Evolutionary conservation across 1,140 invertebrate genomes (phyloP), one percentile per base, ranked within the genome.

Genomic region (Polypedilum vanderplanki): DNA sequence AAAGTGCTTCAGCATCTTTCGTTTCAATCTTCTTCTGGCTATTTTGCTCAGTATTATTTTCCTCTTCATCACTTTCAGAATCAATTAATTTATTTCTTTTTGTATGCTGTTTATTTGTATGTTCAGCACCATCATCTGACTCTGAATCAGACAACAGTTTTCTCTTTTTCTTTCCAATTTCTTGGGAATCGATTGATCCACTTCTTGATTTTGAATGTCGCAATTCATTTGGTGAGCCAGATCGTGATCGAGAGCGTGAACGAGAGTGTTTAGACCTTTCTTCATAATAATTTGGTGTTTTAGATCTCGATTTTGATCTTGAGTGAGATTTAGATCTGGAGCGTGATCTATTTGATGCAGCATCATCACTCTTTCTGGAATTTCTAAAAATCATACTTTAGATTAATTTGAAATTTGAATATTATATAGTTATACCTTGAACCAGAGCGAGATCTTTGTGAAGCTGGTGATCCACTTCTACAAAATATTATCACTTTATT

Each of bases 1-100:
- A 98, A 22, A 98, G 85, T 64, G 93, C 93, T 76, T 91, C 89
- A 7, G 92, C 92, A 64, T 89, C 20, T 88, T 89, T 0, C 81
- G 24, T 33, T 33, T 33, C 83, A 0, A 81, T 83, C 41, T 82
- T 83, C 80, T 41, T 77, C 64, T 24, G 40, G 7, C 73, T 7
- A 22, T n/a, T n/a, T 18, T 20, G 5, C 7, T 73, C 73, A 64
- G 8, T 40, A 57, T 15, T 15, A 10, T 20, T 74, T 33, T 77
- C 74, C 77, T 77, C 57, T 73, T 77, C 76, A 77, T 83, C 79
- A 75, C 81, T 78, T 75, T 86, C 86, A 33, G 15, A 87, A 85
- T 0, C 85, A 86, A 76, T 87, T 85, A 7, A 87, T 78, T 78
- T 83, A 87, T 81, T 83, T 87, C 81, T 77, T 83, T 74, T 78